Evolutionary conservation across 2,797 vertebrate genomes (phyloP).

Genomic region (Clarias platycephalus): DNA sequence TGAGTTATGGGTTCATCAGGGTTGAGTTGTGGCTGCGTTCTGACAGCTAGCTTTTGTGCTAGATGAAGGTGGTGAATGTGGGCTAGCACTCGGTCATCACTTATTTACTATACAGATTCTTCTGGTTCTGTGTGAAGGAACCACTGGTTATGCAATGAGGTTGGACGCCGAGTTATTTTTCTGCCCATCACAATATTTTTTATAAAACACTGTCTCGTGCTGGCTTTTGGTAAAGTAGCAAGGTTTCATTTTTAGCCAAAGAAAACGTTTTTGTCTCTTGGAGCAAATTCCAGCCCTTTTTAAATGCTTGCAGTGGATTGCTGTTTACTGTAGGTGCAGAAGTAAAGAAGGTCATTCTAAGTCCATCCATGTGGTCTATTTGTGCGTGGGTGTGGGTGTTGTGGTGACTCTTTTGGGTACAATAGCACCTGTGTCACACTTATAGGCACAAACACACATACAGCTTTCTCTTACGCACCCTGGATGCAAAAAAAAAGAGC

Average conservation of each 20-base stretch:
- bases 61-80: conserved; percentile 16
- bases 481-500: neutral
- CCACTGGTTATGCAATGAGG: neutral
- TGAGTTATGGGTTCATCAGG: neutral
- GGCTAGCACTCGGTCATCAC: neutral
- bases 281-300: neutral
- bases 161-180: neutral
- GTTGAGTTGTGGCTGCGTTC: neutral
- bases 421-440: neutral
- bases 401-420: neutral
- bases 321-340: neutral
- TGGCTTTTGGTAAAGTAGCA: neutral
- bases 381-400: neutral
- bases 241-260: neutral
- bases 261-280: neutral
- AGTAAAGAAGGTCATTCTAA: too few relatives aligned
- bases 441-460: neutral
- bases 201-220: neutral
- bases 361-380: neutral
- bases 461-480: neutral
- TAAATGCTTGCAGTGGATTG: neutral
- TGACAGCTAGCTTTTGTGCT: neutral
- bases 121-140: neutral
- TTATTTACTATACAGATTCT: conserved; percentile 7
- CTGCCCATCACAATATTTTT: neutral